Base-by-base conservation (phyloP, 2,797 vertebrate species). In the Bovichtus diacanthus region DNA sequence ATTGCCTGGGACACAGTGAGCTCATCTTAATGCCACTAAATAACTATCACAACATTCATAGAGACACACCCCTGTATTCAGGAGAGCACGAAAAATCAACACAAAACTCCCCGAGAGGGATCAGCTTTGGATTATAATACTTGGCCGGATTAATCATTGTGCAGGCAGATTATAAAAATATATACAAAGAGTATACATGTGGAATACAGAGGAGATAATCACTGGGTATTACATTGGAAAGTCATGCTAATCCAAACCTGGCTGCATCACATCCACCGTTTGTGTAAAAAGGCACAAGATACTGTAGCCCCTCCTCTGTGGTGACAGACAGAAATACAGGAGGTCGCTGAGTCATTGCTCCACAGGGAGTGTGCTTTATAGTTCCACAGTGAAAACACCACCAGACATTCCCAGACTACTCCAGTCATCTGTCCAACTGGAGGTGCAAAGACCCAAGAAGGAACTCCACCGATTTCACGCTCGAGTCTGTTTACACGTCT, bases 91-190 rank as follows among this genome's bases (percentile, higher is more conserved):
- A 47, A 70, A 67, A 27, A n/a, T 55, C 41, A 70, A 73, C 78
- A 74, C 81, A 81, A 76, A 82, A 86, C 63, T 82, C 82, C 84
- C 81, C 65, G 12, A 73, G 50, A 84, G 74, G 83, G 81, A 84
- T 87, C 70, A 54, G 74, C 53, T 92, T 90, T 83, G 85, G 87
- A 90, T 90, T 91, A 87, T 83, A 90, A 93, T 92, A 94, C 92
- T 94, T 90, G 88, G 91, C 90, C 81, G 80, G 92, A 92, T 92
- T 88, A 90, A 72, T 90, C 66, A 53, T 88, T 93, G 91, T 93
- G 92, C 91, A 93, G 91, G 91, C 86, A 91, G 85, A 84, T 86
- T 92, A 93, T 74, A 93, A 90, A 94, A 92, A 88, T 81, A 90
- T 90, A 92, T 78, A 91, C 85, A 86, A 61, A 61, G 71, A 87